Base-by-base conservation (phyloP, 2,797 vertebrate genomes). In the Falco cherrug region DNA sequence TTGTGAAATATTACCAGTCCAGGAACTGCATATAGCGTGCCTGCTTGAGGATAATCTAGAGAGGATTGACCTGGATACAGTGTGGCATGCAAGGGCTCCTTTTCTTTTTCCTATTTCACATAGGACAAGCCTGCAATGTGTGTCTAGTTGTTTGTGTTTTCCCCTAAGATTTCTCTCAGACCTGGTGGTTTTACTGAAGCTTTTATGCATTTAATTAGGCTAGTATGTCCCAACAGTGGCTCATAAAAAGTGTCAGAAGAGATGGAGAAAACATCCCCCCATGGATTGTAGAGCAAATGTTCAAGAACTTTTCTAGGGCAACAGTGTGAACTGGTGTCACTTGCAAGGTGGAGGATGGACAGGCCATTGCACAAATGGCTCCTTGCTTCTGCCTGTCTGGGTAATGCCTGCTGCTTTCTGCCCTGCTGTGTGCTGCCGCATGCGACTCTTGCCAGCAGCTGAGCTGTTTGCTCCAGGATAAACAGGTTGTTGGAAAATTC, bases 171-270 rank as follows among this genome's bases (percentile, higher is more conserved):
- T 89, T 80, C 19, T 57, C n/a, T 68, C 33, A 64, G 75, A 71
- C 29, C 51, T 45, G 17, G 43, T 92, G 59, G 21, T 61, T 92
- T 95, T 84, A 53, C 41, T 54, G 77, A 69, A 69, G 76, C 11
- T 85, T 89, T 84, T 63, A 79, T 67, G 37, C 14, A 35, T 71
- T 85, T 94, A 85, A 89, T 89, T 85, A 94, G 48, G 56, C 31
- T 83, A 48, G 21, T 47, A 5, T 80, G 37, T 70, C 54, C 71
- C 64, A 85, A 33, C n/a, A 85, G 73, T 83, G 84, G 29, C 87
- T 91, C 53, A 56, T 85, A 78, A 91, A 84, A 77, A 48, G 9
- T 43, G 54, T 50, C 50, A 75, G 31, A 87, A 85, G 82, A 56
- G n/a, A 45, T 50, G 48, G 60, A 85, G 78, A 63, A 92, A 83